A percentile compares a stretch with the other conserved stretches of the same genome.
These are phyloP conservation scores for Notamacropus eugenii DNA, from an alignment of 2,797 vertebrate species.

Conservation along the genomic window DNA sequence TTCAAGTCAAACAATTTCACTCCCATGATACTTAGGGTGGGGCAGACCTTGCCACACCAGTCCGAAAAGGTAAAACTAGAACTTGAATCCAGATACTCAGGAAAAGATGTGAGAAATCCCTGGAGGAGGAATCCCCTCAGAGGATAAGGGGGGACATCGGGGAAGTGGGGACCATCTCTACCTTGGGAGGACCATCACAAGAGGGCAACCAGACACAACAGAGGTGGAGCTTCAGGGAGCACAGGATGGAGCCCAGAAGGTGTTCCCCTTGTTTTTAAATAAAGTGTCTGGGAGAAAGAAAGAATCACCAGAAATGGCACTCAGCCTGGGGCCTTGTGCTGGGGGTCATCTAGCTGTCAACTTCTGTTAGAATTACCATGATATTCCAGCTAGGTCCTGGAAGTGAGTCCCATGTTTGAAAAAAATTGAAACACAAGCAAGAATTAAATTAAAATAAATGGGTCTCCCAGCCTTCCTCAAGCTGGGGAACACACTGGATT, in stretches of 20 bases:
- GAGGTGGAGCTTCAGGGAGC: not conserved
- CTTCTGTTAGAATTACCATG: not conserved
- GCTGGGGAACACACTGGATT: not conserved
- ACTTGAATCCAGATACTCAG: not conserved
- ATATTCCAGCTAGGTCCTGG: not conserved
- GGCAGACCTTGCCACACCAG: too few relatives aligned
- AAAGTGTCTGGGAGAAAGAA: not conserved
- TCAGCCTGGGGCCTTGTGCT: not conserved
- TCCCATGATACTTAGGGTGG: too few relatives aligned
- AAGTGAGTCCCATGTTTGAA: not conserved
- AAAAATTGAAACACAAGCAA: not conserved
- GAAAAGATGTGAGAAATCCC: not conserved
- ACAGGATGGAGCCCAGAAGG: not conserved
- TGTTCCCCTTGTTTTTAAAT: not conserved
- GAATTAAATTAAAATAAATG: not conserved
- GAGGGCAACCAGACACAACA: not conserved
- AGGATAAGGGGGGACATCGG: not conserved
- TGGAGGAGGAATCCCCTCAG: not conserved
- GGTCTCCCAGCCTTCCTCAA: not conserved
- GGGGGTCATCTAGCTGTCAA: not conserved
- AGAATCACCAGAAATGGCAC: not conserved
- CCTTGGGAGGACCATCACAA: not conserved
- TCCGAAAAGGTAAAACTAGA: too few relatives aligned
- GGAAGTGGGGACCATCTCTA: not conserved
- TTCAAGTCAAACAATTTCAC: not conserved